phyloP scores from a whole-genome alignment of 2,113 vertebrate species.

The Todiramphus saurophagus region DNA sequence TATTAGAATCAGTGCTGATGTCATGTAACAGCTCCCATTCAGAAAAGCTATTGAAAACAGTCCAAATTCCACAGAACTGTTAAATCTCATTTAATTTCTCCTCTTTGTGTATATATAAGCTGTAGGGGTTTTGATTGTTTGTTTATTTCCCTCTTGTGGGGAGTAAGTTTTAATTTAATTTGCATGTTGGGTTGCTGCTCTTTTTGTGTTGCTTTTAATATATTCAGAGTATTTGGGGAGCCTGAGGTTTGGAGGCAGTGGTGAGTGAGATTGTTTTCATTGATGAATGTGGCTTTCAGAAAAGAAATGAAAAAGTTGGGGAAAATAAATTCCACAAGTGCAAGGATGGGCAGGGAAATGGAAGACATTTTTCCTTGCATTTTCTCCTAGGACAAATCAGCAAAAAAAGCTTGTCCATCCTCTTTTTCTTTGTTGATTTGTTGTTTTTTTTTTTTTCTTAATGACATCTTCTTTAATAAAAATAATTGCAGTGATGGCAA shows the following conservation, averaged over 20 bases:
- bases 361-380: background rate
- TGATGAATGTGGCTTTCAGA: background rate
- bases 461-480: background rate
- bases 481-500: background rate
- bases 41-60: slow-evolving; percentile 24
- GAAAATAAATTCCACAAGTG: background rate
- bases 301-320: background rate
- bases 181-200: slow-evolving; percentile 48
- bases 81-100: slow-evolving; percentile 43
- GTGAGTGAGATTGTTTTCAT: background rate
- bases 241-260: background rate
- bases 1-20: background rate
- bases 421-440: background rate
- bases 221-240: slow-evolving; percentile 18
- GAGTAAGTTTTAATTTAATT: slow-evolving; percentile 27
- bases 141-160: slow-evolving; percentile 25
- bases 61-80: slow-evolving; percentile 33
- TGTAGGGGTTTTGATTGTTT: slow-evolving; percentile 45
- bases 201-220: slow-evolving; percentile 35
- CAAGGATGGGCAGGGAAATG: background rate
- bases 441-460: background rate
- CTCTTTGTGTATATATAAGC: slow-evolving; percentile 32
- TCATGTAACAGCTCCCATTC: slow-evolving; percentile 23
- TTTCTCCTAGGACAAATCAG: background rate
- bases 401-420: background rate